Percentiles rank a stretch among this genome's conserved stretches.
Conservation (phyloP, 2,797 vertebrate species). For the Australoheros facetus region DNA sequence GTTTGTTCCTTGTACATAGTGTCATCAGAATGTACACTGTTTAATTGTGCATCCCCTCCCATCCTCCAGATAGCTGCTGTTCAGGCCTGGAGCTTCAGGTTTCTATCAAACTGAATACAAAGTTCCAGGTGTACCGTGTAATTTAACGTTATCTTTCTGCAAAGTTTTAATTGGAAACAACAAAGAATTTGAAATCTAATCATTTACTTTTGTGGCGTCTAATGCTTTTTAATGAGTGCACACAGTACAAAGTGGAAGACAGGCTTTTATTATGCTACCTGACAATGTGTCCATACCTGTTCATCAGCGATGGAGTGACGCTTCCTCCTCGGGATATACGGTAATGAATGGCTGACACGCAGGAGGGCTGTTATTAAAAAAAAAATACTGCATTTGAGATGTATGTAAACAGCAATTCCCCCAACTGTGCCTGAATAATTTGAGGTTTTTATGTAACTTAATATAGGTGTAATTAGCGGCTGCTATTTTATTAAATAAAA, state of each 20-base stretch:
- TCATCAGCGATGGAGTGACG: conserved; percentile 20
- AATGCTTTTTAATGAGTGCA: background rate
- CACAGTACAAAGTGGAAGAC: conserved; percentile 14
- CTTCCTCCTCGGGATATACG: conserved; percentile 28
- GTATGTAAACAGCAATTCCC: conserved; percentile 19
- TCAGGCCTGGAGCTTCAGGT: background rate
- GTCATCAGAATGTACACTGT: background rate
- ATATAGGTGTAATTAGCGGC: conserved; percentile 18
- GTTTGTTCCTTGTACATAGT: background rate
- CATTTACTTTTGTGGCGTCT: background rate
- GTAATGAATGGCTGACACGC: conserved; percentile 62
- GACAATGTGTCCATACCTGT: conserved; percentile 33
- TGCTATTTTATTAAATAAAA: conserved; percentile 20
- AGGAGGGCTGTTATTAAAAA: conserved; percentile 25
- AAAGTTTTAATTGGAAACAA: background rate
- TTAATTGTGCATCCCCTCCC: background rate
- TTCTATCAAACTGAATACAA: background rate
- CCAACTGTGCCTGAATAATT: background rate
- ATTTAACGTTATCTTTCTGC: background rate
- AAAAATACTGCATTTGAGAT: conserved; percentile 30
- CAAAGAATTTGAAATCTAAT: background rate
- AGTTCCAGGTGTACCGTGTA: background rate
- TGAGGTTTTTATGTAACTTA: background rate
- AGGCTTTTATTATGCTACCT: conserved; percentile 34
- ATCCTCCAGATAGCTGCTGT: background rate